Evolutionary conservation across 2,113 vertebrate genomes (phyloP).

Genomic region (Leptocoma aspasia): DNA sequence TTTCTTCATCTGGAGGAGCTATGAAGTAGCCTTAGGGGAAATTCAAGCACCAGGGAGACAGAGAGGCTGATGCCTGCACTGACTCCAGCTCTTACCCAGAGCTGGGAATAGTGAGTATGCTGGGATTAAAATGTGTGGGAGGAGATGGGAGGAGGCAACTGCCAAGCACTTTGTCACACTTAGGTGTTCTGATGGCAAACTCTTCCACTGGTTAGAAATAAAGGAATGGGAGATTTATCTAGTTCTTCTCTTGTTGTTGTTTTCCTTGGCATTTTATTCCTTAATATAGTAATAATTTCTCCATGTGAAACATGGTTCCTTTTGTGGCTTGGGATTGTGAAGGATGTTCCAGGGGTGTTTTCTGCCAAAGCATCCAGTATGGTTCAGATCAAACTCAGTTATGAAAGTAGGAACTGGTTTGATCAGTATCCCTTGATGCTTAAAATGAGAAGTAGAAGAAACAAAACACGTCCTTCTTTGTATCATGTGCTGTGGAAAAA

Average conservation of each 20-base stretch:
- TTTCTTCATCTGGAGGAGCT: slow-evolving; percentile 12
- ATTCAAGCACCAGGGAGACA: neutral
- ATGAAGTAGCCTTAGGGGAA: neutral
- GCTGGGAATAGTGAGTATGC: neutral
- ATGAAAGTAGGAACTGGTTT: neutral
- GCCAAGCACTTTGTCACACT: neutral
- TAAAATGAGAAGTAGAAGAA: neutral
- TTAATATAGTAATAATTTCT: neutral
- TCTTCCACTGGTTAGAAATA: neutral
- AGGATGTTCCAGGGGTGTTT: neutral
- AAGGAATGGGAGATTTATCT: neutral
- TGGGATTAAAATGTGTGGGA: neutral
- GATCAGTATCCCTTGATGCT: neutral
- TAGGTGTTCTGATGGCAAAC: neutral
- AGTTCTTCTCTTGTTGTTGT: neutral
- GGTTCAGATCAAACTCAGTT: neutral
- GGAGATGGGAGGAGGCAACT: neutral
- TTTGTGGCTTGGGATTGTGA: neutral
- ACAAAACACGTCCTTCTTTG: neutral
- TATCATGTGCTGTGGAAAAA: neutral
- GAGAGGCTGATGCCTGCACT: neutral
- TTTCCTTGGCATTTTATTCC: neutral
- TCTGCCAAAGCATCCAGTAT: neutral
- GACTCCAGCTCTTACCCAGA: neutral
- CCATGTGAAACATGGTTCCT: neutral